phyloP scores from a whole-genome alignment of 53 echinoderm and acorn worm species.

The Paelopatides confundens region DNA sequence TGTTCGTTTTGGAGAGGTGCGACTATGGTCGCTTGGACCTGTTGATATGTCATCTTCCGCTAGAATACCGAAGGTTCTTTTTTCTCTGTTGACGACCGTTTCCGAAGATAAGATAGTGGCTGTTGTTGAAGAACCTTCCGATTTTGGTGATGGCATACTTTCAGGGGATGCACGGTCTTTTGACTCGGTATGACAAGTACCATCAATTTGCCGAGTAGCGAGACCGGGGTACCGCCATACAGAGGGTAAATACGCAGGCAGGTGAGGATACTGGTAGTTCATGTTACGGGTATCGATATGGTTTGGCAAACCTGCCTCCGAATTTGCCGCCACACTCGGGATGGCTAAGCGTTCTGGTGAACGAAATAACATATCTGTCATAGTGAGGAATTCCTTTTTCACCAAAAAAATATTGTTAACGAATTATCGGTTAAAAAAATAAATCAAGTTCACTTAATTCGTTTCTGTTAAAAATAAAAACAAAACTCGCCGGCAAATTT shows the following conservation, averaged over 20 bases:
- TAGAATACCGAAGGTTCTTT: not conserved
- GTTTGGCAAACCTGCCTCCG: slow-evolving; percentile 11
- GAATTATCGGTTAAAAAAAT: too few species aligned
- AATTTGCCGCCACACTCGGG: slow-evolving; percentile 31
- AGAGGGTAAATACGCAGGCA: slow-evolving; percentile 23
- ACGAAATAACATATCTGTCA: slow-evolving; percentile 51
- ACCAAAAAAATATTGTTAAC: not conserved
- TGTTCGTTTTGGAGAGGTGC: not conserved
- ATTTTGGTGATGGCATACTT: not conserved
- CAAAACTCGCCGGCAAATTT: too few species aligned
- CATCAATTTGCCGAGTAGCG: not conserved
- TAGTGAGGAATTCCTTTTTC: not conserved
- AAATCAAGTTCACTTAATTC: too few species aligned
- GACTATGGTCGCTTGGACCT: not conserved
- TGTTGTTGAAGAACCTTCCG: not conserved
- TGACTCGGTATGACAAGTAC: not conserved
- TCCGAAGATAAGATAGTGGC: not conserved
- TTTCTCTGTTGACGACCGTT: not conserved
- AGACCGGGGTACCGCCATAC: slow-evolving; percentile 18
- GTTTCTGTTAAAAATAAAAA: too few species aligned
- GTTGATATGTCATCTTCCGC: not conserved
- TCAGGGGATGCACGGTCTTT: not conserved
- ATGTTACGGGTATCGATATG: not conserved
- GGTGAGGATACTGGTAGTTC: slow-evolving; percentile 18
- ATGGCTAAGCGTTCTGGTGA: slow-evolving; percentile 48